Conservation (phyloP, 2,888 invertebrate species). For the Reticulitermes lucifugus region DNA sequence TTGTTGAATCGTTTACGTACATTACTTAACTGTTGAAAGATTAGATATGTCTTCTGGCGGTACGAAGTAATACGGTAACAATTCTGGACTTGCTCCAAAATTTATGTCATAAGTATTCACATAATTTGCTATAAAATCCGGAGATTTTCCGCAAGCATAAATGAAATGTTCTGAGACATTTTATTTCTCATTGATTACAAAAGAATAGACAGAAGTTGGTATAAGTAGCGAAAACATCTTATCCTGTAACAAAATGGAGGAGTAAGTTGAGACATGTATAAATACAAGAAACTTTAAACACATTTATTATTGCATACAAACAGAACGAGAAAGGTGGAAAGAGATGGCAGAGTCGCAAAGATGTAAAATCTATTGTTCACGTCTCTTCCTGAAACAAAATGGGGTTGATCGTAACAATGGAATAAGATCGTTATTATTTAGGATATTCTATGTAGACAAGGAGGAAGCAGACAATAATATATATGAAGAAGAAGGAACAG, state of each 20-base stretch:
- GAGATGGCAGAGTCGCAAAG: slow-evolving; percentile 26
- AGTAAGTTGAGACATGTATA: slow-evolving; percentile 6
- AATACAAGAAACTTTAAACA: slow-evolving; percentile 36
- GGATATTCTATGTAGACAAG: slow-evolving; percentile 28
- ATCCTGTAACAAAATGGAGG: slow-evolving; percentile 29
- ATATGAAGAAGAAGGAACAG: slow-evolving; percentile 28
- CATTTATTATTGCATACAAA: slow-evolving; percentile 37
- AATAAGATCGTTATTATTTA: slow-evolving; percentile 42
- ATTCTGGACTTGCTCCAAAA: background rate
- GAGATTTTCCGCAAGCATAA: background rate
- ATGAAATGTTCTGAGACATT: background rate
- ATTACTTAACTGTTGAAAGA: no score
- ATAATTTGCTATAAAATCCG: background rate
- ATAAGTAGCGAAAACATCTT: background rate
- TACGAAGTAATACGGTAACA: no score
- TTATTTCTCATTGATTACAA: background rate
- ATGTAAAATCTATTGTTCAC: slow-evolving; percentile 42
- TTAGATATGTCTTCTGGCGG: no score
- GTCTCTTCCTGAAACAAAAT: slow-evolving; percentile 1
- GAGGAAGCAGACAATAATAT: slow-evolving; percentile 41
- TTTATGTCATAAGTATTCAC: background rate
- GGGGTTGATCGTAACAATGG: slow-evolving; percentile 40
- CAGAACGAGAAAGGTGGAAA: slow-evolving; percentile 27
- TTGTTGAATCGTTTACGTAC: no score
- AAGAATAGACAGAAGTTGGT: background rate